phyloP scores from a whole-genome alignment of 1,140 invertebrate species.

The Brachionus angularis region DNA sequence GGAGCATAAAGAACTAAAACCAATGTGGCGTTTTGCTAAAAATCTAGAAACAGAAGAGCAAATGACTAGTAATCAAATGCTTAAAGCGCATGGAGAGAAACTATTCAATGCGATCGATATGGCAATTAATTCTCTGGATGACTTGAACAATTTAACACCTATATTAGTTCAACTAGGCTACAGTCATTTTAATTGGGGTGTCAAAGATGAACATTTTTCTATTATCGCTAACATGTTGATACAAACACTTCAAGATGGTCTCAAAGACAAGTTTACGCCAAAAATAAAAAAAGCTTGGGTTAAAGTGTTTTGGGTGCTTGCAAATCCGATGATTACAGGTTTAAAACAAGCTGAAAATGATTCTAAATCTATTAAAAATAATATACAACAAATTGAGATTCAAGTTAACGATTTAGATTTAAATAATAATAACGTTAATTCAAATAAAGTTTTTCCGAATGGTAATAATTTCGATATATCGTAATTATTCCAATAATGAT shows the following conservation, averaged over 20 bases:
- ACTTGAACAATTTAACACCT: not conserved
- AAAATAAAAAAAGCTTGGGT: constrained; percentile 18
- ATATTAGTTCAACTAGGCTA: constrained; percentile 36
- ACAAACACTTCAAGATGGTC: constrained; percentile 3
- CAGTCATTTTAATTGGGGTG: constrained; percentile 18
- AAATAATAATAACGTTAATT: constrained; percentile 2
- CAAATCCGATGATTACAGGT: constrained; percentile 6
- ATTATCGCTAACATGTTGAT: not conserved
- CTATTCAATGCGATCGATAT: constrained; percentile 36
- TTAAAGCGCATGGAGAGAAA: constrained; percentile 41
- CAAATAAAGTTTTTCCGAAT: constrained; percentile 15
- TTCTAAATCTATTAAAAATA: not conserved
- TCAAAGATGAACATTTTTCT: constrained; percentile 36
- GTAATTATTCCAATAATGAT: too few species aligned
- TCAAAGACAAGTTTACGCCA: constrained; percentile 18
- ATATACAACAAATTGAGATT: constrained; percentile 11
- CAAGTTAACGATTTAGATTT: constrained; percentile 4
- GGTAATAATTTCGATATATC: not conserved
- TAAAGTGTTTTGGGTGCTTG: constrained; percentile 10
- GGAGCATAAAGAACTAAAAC: constrained; percentile 29
- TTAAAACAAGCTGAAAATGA: not conserved
- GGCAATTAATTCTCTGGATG: constrained; percentile 25
- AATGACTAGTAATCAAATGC: constrained; percentile 31
- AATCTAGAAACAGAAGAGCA: constrained; percentile 34
- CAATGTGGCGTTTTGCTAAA: constrained; percentile 19